Conservation (phyloP, 2,888 invertebrate species). For the Pecten maximus region DNA sequence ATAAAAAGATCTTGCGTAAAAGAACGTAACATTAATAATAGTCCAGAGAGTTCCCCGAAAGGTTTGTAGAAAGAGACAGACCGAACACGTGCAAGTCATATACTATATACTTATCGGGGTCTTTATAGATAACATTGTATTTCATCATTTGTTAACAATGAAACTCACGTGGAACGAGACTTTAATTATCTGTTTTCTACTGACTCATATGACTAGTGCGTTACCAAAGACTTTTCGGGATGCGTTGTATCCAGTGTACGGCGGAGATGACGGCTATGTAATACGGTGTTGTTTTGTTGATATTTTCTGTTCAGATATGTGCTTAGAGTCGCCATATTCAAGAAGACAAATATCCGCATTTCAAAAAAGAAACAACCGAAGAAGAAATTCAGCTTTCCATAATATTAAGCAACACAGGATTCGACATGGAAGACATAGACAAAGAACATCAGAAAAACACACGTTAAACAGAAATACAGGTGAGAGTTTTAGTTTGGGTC, state of each 20-base stretch:
- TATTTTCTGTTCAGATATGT: constrained; percentile 13
- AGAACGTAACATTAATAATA: not conserved
- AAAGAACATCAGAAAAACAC: not conserved
- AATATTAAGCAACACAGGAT: not conserved
- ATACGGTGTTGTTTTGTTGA: not conserved
- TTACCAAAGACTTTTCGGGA: not conserved
- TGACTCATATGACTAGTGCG: not conserved
- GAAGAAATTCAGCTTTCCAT: not conserved
- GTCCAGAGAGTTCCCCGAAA: not conserved
- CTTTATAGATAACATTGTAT: not conserved
- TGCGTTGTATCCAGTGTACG: not conserved
- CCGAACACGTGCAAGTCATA: not conserved
- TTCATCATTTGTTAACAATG: not conserved
- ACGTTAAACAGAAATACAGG: not conserved
- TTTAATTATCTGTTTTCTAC: not conserved
- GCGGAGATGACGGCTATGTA: not conserved
- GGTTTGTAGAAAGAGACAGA: not conserved
- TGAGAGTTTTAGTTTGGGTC: not conserved
- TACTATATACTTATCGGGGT: not conserved
- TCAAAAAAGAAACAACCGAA: not conserved
- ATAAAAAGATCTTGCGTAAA: constrained; percentile 14
- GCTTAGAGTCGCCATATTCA: not conserved
- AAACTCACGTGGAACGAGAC: not conserved
- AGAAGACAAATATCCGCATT: not conserved
- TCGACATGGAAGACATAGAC: not conserved